A percentile compares a stretch with the other conserved stretches of the same genome.
Evolutionary conservation across 1,140 invertebrate species (phyloP).

Genomic region (Liolophura sinensis): DNA sequence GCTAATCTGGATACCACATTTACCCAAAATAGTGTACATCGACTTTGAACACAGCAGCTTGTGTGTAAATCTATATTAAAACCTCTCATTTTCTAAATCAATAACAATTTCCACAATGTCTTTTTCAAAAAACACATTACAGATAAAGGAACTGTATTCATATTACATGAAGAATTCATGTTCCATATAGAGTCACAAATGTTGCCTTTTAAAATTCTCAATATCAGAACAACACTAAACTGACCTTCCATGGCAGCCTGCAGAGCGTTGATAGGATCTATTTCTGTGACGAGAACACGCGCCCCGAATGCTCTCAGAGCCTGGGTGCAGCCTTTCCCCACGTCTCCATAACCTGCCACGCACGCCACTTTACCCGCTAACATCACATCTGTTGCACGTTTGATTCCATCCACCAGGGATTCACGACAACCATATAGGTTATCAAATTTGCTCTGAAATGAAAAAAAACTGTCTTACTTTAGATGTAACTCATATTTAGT

Average conservation of each 20-base stretch:
- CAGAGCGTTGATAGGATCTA: conserved; percentile 98
- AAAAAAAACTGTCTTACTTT: not conserved
- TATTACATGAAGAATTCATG: no score
- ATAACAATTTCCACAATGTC: no score
- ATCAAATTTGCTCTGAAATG: conserved; percentile 93
- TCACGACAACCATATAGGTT: conserved; percentile 99
- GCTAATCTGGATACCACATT: no score
- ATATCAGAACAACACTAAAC: no score
- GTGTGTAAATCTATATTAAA: no score
- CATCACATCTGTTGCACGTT: conserved; percentile 97
- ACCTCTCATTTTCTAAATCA: no score
- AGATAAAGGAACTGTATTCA: no score
- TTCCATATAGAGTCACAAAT: no score
- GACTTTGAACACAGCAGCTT: no score
- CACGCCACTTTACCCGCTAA: conserved; percentile 97
- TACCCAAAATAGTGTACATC: no score
- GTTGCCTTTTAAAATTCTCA: conserved; percentile 1
- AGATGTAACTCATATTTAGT: not conserved
- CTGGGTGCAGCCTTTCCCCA: conserved; percentile 98
- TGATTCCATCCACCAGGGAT: conserved; percentile 97
- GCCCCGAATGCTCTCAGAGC: conserved; percentile 93
- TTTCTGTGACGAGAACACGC: conserved; percentile 95
- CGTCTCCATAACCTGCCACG: conserved; percentile 98
- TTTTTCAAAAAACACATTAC: no score
- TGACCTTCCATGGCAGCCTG: conserved; percentile 98